Evolutionary conservation across 2,113 vertebrate genomes (phyloP).

Genomic region (Nerophis lumbriciformis): DNA sequence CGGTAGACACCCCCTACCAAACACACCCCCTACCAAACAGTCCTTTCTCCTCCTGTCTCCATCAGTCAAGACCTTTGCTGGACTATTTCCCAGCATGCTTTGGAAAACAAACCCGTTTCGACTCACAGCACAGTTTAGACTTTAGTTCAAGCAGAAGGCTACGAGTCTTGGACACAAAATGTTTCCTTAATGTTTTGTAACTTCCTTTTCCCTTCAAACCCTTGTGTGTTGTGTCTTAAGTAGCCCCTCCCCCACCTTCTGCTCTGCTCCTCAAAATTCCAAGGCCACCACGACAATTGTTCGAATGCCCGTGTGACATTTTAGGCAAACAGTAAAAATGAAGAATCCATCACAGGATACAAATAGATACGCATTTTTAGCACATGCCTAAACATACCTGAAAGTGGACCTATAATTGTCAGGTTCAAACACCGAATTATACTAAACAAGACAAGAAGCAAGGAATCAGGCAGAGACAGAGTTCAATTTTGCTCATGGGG

Average conservation of each 20-base stretch:
- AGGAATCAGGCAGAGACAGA: too few species aligned
- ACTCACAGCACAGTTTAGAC: not conserved
- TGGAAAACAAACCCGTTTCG: slow-evolving; percentile 22
- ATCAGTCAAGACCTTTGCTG: slow-evolving; percentile 31
- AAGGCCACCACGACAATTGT: not conserved
- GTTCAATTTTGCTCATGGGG: too few species aligned
- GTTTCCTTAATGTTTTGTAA: not conserved
- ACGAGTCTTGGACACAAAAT: not conserved
- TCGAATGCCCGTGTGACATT: not conserved
- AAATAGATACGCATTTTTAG: too few species aligned
- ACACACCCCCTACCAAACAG: not conserved
- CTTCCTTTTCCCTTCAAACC: not conserved
- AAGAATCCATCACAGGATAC: too few species aligned
- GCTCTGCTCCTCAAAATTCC: not conserved
- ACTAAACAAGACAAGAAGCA: too few species aligned
- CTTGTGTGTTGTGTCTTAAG: not conserved
- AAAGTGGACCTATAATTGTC: too few species aligned
- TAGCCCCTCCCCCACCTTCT: not conserved
- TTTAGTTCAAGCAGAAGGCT: not conserved
- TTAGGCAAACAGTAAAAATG: too few species aligned
- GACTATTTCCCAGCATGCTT: slow-evolving; percentile 18
- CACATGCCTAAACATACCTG: too few species aligned
- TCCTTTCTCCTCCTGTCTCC: slow-evolving; percentile 6
- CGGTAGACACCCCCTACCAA: not conserved
- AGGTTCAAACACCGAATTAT: too few species aligned